Base-by-base conservation (phyloP, 2,113 vertebrate genomes). In the Oenanthe oenanthe region DNA sequence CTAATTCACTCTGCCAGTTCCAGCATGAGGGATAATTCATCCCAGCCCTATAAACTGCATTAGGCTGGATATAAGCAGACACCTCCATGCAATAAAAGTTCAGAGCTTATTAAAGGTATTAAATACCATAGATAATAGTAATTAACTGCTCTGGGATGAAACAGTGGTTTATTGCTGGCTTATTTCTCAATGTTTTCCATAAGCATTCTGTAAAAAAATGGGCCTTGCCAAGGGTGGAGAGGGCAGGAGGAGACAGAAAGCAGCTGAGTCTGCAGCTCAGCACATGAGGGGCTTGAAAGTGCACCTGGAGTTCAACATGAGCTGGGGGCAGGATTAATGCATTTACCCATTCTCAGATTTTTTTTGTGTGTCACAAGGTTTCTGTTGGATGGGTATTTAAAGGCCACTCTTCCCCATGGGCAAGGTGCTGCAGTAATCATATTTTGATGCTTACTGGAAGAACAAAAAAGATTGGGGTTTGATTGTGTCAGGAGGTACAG, bases 391-490 rank as follows among this genome's bases (percentile, higher is more conserved):
- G 61, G 25, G 15, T 32, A 10, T 24, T 28, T 45, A 68, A 92
- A 88, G 61, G 74, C 31, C 77, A 32, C 45, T 19, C 19, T 61
- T 88, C 54, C 62, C 77, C 34, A 19, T 2, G 0, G 1, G 11
- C 45, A 42, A 5, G 3, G 54, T 12, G 43, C 22, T 74, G 57
- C 42, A 61, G 43, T 18, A 56, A 60, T 54, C 48, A 8, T 31
- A 11, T 38, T 71, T 81, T 72, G 29, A 26, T 2, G 0, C 34
- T 85, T 60, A 38, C 38, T 66, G 31, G 20, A 58, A 48, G 38
- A 4, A 86, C 0, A 0, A 66, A 60, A 92, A 74, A 40, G n/a
- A 42, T 0, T n/a, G 12, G 6, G 1, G 22, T 32, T 73, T 34
- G 36, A 18, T 50, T 40, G 13, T 60, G 45, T 28, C 45, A 72